phyloP scores from a whole-genome alignment of 2,888 invertebrate species.

The Allygus modestus region DNA sequence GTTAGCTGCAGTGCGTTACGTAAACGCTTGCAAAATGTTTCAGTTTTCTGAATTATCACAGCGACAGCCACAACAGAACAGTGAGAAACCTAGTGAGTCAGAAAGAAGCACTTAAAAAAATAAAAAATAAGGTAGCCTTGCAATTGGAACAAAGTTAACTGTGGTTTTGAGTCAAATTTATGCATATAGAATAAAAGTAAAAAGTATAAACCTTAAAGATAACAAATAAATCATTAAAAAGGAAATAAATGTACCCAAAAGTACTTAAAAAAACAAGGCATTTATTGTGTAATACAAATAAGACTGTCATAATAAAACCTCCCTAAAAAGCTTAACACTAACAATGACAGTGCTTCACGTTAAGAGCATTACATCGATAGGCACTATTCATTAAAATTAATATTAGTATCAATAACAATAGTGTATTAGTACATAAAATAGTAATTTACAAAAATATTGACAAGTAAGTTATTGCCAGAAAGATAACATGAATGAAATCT shows the following conservation, averaged over 20 bases:
- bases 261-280: constrained; percentile 53
- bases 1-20: too few relatives aligned
- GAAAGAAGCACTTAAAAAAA: too few relatives aligned
- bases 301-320: constrained; percentile 54
- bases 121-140: too few relatives aligned
- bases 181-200: too few relatives aligned
- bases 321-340: constrained; percentile 51
- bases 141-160: too few relatives aligned
- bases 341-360: constrained; percentile 40
- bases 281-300: constrained; percentile 59
- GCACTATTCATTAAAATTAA: constrained; percentile 35
- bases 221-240: neutral
- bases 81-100: too few relatives aligned
- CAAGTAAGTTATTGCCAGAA: constrained; percentile 39
- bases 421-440: constrained; percentile 43
- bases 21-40: too few relatives aligned
- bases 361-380: constrained; percentile 45
- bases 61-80: too few relatives aligned
- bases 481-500: neutral
- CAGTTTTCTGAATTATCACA: too few relatives aligned
- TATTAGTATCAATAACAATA: constrained; percentile 43
- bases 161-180: too few relatives aligned
- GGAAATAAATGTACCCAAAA: neutral
- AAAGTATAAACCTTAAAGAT: too few relatives aligned
- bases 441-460: constrained; percentile 53